phyloP scores from a whole-genome alignment of 2,888 invertebrate genomes.

The Strigamia transsilvanica region DNA sequence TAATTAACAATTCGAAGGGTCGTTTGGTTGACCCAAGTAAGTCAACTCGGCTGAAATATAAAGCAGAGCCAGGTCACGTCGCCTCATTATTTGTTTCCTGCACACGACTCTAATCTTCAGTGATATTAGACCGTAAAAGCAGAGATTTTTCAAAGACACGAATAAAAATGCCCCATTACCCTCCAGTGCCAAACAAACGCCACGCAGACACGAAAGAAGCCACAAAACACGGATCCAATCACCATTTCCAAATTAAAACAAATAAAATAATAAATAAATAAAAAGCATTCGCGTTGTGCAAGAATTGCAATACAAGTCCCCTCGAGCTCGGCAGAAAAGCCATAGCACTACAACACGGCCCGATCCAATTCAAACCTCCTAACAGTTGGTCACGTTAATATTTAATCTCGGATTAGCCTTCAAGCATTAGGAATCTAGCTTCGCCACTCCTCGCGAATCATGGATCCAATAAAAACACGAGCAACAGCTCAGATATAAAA shows the following conservation, averaged over 20 bases:
- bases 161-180: background rate
- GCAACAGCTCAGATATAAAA: background rate
- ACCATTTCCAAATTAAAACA: too few species aligned
- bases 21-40: background rate
- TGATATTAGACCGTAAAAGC: background rate
- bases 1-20: constrained; percentile 5
- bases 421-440: background rate
- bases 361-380: background rate
- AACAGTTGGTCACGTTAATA: background rate
- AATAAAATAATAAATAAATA: too few species aligned
- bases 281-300: too few species aligned
- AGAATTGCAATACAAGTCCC: too few species aligned
- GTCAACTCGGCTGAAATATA: background rate
- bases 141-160: background rate
- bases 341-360: too few species aligned
- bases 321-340: too few species aligned
- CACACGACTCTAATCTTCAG: background rate
- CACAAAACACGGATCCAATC: background rate
- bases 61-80: background rate
- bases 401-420: background rate
- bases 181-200: too few species aligned
- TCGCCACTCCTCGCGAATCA: background rate
- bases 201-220: too few species aligned
- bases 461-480: background rate
- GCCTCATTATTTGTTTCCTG: background rate